Evolutionary conservation across 2,113 vertebrate species (phyloP).

Genomic region (Cephalopholis sonnerati): DNA sequence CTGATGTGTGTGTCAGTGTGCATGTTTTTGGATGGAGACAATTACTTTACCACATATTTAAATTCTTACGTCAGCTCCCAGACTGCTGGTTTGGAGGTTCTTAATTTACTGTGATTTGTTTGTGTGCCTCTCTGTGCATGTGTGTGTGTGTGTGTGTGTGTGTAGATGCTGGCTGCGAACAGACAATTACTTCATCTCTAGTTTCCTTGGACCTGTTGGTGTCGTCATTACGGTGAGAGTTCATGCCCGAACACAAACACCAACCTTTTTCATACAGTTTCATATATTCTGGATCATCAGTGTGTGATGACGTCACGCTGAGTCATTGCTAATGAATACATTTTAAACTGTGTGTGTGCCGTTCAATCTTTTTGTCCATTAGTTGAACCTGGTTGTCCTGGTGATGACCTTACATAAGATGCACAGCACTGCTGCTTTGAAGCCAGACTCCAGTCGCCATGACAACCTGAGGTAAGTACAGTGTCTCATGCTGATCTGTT

Average conservation of each 20-base stretch:
- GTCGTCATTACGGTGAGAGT: slow-evolving; percentile 91
- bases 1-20: background rate
- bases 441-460: slow-evolving; percentile 94
- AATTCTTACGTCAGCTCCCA: background rate
- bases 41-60: background rate
- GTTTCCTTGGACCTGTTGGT: slow-evolving; percentile 92
- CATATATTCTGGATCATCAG: background rate
- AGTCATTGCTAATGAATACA: background rate
- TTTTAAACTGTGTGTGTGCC: slow-evolving; percentile 5
- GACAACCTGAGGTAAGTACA: slow-evolving; percentile 92
- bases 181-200: slow-evolving; percentile 96
- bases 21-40: background rate
- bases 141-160: slow-evolving; percentile 37
- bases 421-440: slow-evolving; percentile 91
- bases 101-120: slow-evolving; percentile 18
- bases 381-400: slow-evolving; percentile 93
- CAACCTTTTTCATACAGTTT: background rate
- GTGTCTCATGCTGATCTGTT: slow-evolving; percentile 12
- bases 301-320: background rate
- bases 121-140: slow-evolving; percentile 28
- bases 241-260: background rate
- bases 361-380: slow-evolving; percentile 22
- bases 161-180: slow-evolving; percentile 92
- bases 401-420: slow-evolving; percentile 95
- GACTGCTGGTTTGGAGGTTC: background rate